These are phyloP conservation scores for Calyptommatus sinebrachiatus DNA, from an alignment of 2,113 vertebrate genomes.

Conservation along the genomic window DNA sequence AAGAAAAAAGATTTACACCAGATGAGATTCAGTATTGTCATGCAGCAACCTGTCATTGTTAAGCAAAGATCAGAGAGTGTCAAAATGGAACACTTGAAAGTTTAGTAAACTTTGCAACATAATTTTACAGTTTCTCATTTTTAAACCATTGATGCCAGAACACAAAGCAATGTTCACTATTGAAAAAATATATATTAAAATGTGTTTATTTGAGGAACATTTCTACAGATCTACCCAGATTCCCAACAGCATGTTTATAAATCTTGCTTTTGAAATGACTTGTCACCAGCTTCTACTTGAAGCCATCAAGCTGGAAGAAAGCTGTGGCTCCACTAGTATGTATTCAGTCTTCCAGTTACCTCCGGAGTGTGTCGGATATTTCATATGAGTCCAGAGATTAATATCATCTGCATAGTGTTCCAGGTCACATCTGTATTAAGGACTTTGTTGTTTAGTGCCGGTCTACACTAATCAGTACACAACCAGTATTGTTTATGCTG, in stretches of 20 bases:
- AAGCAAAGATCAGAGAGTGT: constrained; percentile 73
- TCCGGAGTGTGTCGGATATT: too few species aligned
- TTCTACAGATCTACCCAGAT: constrained; percentile 58
- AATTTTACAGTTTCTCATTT: constrained; percentile 72
- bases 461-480: too few species aligned
- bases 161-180: constrained; percentile 55
- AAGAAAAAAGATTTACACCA: constrained; percentile 74
- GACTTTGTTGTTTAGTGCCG: too few species aligned
- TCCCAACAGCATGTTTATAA: constrained; percentile 52
- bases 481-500: too few species aligned
- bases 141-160: constrained; percentile 64
- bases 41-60: constrained; percentile 78
- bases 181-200: constrained; percentile 44
- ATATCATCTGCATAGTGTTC: too few species aligned
- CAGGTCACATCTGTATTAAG: too few species aligned
- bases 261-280: constrained; percentile 4
- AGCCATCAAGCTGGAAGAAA: not conserved
- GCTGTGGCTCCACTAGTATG: not conserved
- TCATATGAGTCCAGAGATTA: too few species aligned
- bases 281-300: not conserved
- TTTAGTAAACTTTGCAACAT: constrained; percentile 80
- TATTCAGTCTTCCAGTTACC: too few species aligned
- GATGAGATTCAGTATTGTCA: constrained; percentile 71
- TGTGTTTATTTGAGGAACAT: constrained; percentile 41
- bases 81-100: constrained; percentile 78